Conservation (phyloP, 2,888 invertebrate species). For the Pherbina coryleti region DNA sequence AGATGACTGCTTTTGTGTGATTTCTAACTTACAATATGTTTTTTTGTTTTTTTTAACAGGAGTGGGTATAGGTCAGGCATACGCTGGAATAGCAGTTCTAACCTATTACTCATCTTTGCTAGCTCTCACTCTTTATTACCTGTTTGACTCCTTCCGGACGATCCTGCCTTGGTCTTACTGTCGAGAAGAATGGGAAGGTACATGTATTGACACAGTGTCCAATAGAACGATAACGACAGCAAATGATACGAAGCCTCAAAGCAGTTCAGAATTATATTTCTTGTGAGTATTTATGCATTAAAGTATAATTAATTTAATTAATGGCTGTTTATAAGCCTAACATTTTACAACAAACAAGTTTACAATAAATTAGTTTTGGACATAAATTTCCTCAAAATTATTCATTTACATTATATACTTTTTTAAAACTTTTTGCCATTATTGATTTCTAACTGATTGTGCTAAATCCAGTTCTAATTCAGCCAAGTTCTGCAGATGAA, state of each 20-base stretch:
- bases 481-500: too few relatives aligned
- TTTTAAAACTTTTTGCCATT: too few relatives aligned
- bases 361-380: too few relatives aligned
- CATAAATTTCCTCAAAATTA: too few relatives aligned
- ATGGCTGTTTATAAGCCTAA: too few relatives aligned
- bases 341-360: too few relatives aligned
- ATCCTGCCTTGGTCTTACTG: slow-evolving; percentile 41
- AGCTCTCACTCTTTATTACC: slow-evolving; percentile 36
- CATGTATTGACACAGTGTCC: not conserved
- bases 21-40: not conserved
- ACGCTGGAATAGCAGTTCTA: slow-evolving; percentile 39
- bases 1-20: not conserved
- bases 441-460: too few relatives aligned
- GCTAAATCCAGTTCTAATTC: too few relatives aligned
- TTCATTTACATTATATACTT: too few relatives aligned
- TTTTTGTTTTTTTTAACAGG: slow-evolving; percentile 22
- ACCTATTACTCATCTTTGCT: slow-evolving; percentile 42
- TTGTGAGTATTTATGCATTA: slow-evolving; percentile 23
- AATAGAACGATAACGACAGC: not conserved
- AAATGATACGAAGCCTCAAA: slow-evolving; percentile 11
- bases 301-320: too few relatives aligned
- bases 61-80: slow-evolving; percentile 41
- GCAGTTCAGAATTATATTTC: slow-evolving; percentile 42
- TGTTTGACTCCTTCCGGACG: slow-evolving; percentile 36
- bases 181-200: slow-evolving; percentile 37